Evolutionary conservation across 2,888 invertebrate genomes (phyloP), one percentile per base, ranked within the genome.

Genomic region (Caenorhabditis sp.): DNA sequence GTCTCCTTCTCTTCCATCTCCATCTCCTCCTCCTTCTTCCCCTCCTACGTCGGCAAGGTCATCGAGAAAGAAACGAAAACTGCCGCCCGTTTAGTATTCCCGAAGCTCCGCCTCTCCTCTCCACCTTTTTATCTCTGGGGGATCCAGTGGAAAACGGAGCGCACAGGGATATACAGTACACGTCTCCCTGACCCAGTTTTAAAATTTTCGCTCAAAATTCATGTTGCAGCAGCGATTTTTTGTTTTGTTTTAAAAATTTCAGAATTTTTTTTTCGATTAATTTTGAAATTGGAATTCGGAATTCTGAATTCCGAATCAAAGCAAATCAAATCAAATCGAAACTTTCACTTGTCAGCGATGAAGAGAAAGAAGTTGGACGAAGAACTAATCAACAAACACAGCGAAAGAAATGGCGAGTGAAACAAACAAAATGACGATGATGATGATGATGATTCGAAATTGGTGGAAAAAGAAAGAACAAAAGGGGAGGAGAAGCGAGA

Each of bases 1-100:
- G 18, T 69, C 56, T 55, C 61, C 51, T 61, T 22, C 50, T 22
- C 50, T 20, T 4, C 50, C 47, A n/a, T n/a, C n/a, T n/a, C n/a
- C 60, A 32, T 58, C 58, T 28, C 60, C 56, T 55, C 61, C 51
- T 61, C 11, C 50, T 22, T 20, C n/a, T 4, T 20, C 50, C 53
- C 60, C 32, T 71, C 32, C 32, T 32, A 40, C 40, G 65, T 58
- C 72, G 72, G 60, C 76, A 76, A 76, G 76, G 76, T 67, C 76
- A 76, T 76, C 67, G 32, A 24, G 26, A 26, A 74, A 74, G 65
- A 74, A 26, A 74, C 65, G 65, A 74, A 67, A 74, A 65, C 64
- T 50, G 64, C 47, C 60, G 40, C 26, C n/a, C 56, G 53, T 67
- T 67, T 67, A 60, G 67, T 76, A 76, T 76, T 76, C 76, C 76